Evolutionary conservation across 2,797 vertebrate species (phyloP).

Genomic region (Muscicapa comitata): DNA sequence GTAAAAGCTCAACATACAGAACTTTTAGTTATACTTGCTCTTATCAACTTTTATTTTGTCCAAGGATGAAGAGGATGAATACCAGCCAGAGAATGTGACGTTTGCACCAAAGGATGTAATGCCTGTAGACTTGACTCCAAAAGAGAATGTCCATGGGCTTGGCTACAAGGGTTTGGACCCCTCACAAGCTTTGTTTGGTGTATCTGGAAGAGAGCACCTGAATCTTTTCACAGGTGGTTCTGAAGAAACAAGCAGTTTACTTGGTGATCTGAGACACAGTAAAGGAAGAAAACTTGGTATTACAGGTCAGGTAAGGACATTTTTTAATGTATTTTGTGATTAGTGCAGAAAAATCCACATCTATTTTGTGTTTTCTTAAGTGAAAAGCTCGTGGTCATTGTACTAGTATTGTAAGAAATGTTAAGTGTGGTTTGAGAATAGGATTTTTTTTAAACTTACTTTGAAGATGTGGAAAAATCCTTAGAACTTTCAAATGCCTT

Average conservation of each 20-base stretch:
- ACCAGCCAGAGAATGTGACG: slow-evolving; percentile 87
- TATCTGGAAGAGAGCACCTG: slow-evolving; percentile 67
- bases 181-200: slow-evolving; percentile 78
- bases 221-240: slow-evolving; percentile 78
- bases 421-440: neutral
- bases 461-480: neutral
- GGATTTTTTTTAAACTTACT: neutral
- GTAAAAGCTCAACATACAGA: neutral
- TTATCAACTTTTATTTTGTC: neutral
- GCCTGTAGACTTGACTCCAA: slow-evolving; percentile 86
- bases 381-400: neutral
- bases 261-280: slow-evolving; percentile 70
- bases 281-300: slow-evolving; percentile 83
- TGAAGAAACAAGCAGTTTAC: slow-evolving; percentile 73
- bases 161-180: slow-evolving; percentile 92
- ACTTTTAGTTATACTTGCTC: neutral
- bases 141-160: slow-evolving; percentile 84
- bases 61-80: slow-evolving; percentile 86
- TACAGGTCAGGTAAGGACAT: slow-evolving; percentile 83
- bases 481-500: neutral
- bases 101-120: slow-evolving; percentile 93
- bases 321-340: neutral
- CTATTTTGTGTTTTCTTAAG: neutral
- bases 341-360: neutral
- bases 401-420: neutral